Percentiles rank a stretch among this genome's conserved stretches.
Evolutionary conservation across 2,113 vertebrate genomes (phyloP).

Genomic region (Cinclus mexicanus): DNA sequence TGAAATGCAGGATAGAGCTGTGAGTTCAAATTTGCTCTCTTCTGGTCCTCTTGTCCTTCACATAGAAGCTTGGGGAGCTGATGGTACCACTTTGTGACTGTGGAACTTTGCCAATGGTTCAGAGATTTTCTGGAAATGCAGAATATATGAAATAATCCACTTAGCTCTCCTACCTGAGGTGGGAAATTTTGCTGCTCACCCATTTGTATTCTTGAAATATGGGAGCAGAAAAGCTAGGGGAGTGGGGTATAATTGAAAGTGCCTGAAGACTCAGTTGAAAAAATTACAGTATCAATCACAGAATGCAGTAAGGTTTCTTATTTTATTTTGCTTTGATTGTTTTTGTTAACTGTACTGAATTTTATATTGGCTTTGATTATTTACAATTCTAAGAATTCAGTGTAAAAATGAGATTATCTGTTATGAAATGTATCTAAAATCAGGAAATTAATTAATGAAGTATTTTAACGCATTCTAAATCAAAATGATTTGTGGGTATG

Average conservation of each 20-base stretch:
- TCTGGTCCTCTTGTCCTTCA: neutral
- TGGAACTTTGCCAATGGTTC: neutral
- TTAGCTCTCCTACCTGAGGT: neutral
- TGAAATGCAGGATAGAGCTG: neutral
- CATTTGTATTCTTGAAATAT: neutral
- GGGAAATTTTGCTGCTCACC: neutral
- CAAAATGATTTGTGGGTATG: neutral
- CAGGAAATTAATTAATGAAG: neutral
- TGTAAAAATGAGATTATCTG: neutral
- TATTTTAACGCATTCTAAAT: neutral
- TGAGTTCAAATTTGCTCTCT: neutral
- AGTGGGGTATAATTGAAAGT: conserved; percentile 14
- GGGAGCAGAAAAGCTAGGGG: neutral
- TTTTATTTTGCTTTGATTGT: neutral
- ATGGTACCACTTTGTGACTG: neutral
- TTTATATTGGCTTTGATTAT: neutral
- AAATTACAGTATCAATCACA: conserved; percentile 33
- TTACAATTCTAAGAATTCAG: neutral
- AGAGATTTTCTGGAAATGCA: neutral
- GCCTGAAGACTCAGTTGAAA: neutral
- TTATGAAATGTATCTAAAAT: neutral
- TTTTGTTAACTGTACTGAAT: neutral
- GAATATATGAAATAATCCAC: neutral
- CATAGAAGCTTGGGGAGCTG: neutral
- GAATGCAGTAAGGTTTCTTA: neutral